A percentile compares a stretch with the other conserved stretches of the same genome.
phyloP scores from a whole-genome alignment of 1,140 invertebrate genomes.

The Camponotus floridanus region DNA sequence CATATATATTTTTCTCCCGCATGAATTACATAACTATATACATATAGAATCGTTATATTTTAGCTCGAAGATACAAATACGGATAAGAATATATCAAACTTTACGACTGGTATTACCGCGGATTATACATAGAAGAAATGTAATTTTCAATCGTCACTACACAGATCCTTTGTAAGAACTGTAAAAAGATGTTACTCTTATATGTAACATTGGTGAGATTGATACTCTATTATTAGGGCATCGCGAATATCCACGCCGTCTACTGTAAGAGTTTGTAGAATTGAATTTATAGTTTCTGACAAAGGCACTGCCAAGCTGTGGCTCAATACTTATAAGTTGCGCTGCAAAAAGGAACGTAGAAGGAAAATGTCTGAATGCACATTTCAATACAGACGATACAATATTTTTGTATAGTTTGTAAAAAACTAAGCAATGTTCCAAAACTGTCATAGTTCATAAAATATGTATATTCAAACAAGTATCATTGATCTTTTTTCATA shows the following conservation, averaged over 20 bases:
- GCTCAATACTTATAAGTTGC: constrained; percentile 83
- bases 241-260: constrained; percentile 54
- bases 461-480: background rate
- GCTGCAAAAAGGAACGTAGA: constrained; percentile 76
- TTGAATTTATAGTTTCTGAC: constrained; percentile 71
- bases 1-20: constrained; percentile 36
- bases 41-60: constrained; percentile 73
- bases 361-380: constrained; percentile 71
- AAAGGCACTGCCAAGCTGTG: constrained; percentile 82
- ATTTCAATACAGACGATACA: constrained; percentile 57
- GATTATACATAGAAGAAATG: constrained; percentile 79
- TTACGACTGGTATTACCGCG: constrained; percentile 78
- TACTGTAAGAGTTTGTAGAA: constrained; percentile 59
- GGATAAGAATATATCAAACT: constrained; percentile 83
- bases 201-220: constrained; percentile 48
- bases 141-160: constrained; percentile 72
- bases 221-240: constrained; percentile 55
- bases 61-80: constrained; percentile 82
- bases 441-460: background rate
- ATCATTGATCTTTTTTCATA: constrained; percentile 2
- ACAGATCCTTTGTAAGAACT: constrained; percentile 55
- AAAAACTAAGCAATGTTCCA: constrained; percentile 45
- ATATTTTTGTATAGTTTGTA: constrained; percentile 82
- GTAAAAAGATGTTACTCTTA: constrained; percentile 55
- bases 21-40: constrained; percentile 53